These are phyloP conservation scores for Theristicus caerulescens DNA, from an alignment of 2,113 vertebrate species.

Conservation along the genomic window DNA sequence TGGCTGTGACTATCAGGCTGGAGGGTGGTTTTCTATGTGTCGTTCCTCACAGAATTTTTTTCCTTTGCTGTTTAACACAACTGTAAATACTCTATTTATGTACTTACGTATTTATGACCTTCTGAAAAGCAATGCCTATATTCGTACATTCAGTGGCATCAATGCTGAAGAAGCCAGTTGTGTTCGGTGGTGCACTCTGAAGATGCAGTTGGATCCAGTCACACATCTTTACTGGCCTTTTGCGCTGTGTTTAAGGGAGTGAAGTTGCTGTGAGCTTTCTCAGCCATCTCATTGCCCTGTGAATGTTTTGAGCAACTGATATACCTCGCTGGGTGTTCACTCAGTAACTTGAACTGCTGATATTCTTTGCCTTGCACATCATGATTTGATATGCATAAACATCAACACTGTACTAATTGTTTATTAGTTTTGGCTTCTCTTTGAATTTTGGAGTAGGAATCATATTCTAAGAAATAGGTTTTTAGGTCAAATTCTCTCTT, in stretches of 20 bases:
- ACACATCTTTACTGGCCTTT: neutral
- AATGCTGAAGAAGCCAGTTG: neutral
- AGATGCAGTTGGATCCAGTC: neutral
- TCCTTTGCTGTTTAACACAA: neutral
- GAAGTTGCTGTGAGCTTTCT: neutral
- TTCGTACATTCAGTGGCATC: neutral
- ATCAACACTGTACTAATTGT: conserved; percentile 35
- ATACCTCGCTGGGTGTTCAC: conserved; percentile 25
- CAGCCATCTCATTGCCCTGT: neutral
- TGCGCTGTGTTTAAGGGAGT: neutral
- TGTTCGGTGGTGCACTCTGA: neutral
- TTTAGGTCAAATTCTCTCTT: conserved; percentile 65
- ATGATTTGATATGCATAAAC: conserved; percentile 17
- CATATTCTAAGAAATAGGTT: conserved; percentile 49
- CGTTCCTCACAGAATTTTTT: neutral
- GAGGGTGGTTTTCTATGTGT: neutral
- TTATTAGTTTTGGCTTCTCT: conserved; percentile 67
- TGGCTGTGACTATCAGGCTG: neutral
- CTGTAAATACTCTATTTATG: neutral
- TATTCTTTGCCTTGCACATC: neutral
- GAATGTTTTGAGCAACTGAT: conserved; percentile 7
- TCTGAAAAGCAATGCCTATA: neutral
- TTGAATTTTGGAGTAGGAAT: conserved; percentile 30
- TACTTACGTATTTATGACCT: neutral
- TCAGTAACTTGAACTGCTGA: conserved; percentile 52